Base-by-base conservation (phyloP, 2,797 vertebrate species). In the Sebastolobus altivelis region DNA sequence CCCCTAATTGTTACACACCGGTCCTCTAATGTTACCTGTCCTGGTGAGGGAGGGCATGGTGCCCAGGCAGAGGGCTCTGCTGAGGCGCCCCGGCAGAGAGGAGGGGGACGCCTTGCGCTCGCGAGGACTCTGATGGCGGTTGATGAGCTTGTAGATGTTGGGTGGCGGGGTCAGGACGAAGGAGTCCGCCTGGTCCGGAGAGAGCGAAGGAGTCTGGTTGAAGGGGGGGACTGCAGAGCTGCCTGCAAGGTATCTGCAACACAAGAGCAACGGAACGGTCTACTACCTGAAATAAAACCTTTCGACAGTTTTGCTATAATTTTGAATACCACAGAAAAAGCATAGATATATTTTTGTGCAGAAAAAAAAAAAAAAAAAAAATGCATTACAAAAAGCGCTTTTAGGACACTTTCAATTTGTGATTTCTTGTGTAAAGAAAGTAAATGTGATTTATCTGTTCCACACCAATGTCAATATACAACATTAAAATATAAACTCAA, bases 41-140 rank as follows among this genome's bases (percentile, higher is more conserved):
- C 96, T 94, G 22, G 95, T 95, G 76, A 99, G 93, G 20, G 98
- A 95, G 27, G 97, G 98, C 4, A 97, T 97, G 55, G 98, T 99
- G 52, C 98, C 99, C 61, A 99, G 95, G 0, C 96, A 96, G 1
- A 99, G 97, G 0, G 97, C 98, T 82, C 97, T 93, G 94, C 95
- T 97, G 83, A 99, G 96, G 2, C 97, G 97, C 4, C 97, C 96
- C 0, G 98, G 98, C 58, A 99, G 94, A 0, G 98, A 98, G 31
- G 97, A 97, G 0, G 97, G 97, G 0, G 97, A 97, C 0, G 95
- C 89, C 80, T 95, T 96, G 14, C 93, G 96, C 4, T 96, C 94
- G 1, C 95, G 93, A 35, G 95, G 95, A 82, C 94, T 93, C 65
- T 97, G 94, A 38, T 96, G 97, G 38, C 93, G 96, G 89, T 85